Evolutionary conservation across 2,113 vertebrate species (phyloP).

Genomic region (Pachyramphus minor): DNA sequence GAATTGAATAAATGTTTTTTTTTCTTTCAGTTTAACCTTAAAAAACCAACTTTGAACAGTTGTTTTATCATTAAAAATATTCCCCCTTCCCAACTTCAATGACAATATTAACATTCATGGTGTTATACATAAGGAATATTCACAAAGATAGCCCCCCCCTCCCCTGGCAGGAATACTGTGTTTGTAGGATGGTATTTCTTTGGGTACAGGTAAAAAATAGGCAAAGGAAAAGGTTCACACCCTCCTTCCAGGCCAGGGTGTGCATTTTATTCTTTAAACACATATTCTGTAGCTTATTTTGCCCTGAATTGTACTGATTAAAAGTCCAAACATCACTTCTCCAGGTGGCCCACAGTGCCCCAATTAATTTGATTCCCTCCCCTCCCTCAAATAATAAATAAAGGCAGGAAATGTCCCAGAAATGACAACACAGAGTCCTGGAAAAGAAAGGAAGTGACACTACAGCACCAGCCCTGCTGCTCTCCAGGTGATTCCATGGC

Average conservation of each 20-base stretch:
- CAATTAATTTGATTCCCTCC: background rate
- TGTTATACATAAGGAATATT: constrained; percentile 80
- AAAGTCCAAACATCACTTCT: background rate
- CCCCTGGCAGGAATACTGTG: constrained; percentile 76
- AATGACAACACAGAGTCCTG: background rate
- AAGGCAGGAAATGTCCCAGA: background rate
- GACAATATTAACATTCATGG: constrained; percentile 86
- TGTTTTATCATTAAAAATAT: constrained; percentile 81
- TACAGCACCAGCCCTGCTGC: background rate
- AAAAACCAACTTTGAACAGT: constrained; percentile 77
- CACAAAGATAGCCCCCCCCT: constrained; percentile 62
- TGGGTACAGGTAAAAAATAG: constrained; percentile 79
- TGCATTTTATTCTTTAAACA: background rate
- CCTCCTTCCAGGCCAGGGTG: constrained; percentile 16
- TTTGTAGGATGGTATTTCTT: constrained; percentile 77
- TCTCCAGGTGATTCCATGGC: background rate
- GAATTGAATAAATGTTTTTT: constrained; percentile 74
- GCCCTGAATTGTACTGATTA: constrained; percentile 56
- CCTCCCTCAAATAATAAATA: constrained; percentile 1
- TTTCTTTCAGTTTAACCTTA: constrained; percentile 69
- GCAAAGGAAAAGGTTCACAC: constrained; percentile 62
- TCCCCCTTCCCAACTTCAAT: constrained; percentile 71
- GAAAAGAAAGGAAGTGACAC: background rate
- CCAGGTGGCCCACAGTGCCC: background rate
- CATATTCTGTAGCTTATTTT: background rate